Percentiles rank a stretch among this genome's conserved stretches.
These are phyloP conservation scores for Myopa testacea DNA, from an alignment of 2,888 invertebrate species.

Conservation along the genomic window DNA sequence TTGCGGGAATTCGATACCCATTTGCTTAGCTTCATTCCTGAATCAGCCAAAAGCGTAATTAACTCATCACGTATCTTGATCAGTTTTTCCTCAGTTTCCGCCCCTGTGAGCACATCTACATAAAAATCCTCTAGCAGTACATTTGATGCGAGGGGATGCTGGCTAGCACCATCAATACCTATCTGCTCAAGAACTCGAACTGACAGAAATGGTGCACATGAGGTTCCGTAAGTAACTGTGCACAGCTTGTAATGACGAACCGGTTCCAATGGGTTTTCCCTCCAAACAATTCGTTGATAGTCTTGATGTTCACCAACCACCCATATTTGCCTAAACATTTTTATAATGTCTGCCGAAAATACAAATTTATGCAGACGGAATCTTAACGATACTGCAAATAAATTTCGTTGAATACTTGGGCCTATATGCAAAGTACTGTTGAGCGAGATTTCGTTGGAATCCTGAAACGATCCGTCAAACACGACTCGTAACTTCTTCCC, in stretches of 20 bases:
- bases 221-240: constrained; percentile 4
- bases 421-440: constrained; percentile 25
- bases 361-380: background rate
- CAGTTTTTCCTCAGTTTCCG: background rate
- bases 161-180: background rate
- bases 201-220: background rate
- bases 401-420: constrained; percentile 30
- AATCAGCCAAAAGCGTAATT: background rate
- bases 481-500: constrained; percentile 29
- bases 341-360: constrained; percentile 36
- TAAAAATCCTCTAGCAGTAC: background rate
- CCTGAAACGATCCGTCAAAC: constrained; percentile 33
- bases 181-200: background rate
- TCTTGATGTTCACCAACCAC: constrained; percentile 26
- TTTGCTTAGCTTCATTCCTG: constrained; percentile 12
- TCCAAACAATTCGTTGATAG: constrained; percentile 13
- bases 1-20: constrained; percentile 9
- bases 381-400: background rate
- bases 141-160: background rate
- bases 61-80: background rate
- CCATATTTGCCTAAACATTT: constrained; percentile 43
- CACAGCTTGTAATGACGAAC: background rate
- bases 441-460: constrained; percentile 14
- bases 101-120: background rate
- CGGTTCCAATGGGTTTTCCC: background rate